Percentiles rank a stretch among this genome's conserved stretches.
Conservation (phyloP, 2,113 vertebrate genomes). For the Solea senegalensis region DNA sequence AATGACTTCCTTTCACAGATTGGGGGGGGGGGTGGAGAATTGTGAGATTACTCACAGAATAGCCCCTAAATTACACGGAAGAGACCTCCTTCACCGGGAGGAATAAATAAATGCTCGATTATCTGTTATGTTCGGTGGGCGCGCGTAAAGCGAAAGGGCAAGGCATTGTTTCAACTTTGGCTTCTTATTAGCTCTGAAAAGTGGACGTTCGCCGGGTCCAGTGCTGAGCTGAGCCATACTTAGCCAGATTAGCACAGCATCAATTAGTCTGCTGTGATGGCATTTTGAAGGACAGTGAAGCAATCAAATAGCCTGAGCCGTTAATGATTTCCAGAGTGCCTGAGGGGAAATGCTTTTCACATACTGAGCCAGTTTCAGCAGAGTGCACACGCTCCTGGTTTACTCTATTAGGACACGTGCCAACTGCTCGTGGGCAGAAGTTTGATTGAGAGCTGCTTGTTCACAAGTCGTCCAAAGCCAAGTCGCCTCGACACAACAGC, state of each 20-base stretch:
- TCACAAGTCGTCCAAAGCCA: constrained; percentile 64
- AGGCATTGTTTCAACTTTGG: constrained; percentile 34
- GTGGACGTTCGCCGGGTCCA: constrained; percentile 64
- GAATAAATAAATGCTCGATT: constrained; percentile 42
- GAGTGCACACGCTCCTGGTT: constrained; percentile 26
- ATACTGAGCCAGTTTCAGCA: constrained; percentile 41
- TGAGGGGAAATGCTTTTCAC: constrained; percentile 41
- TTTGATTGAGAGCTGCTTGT: constrained; percentile 55
- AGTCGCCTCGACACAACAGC: constrained; percentile 71
- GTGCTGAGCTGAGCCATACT: constrained; percentile 48
- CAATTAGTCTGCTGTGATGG: constrained; percentile 66
- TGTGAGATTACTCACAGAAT: constrained; percentile 18
- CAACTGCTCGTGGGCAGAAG: constrained; percentile 34
- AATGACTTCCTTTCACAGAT: constrained; percentile 30
- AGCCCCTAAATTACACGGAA: constrained; percentile 9
- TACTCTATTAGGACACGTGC: constrained; percentile 11
- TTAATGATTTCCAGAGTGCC: constrained; percentile 59
- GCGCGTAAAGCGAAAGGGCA: constrained; percentile 31
- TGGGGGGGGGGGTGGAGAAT: constrained; percentile 19
- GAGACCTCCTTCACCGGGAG: constrained; percentile 7
- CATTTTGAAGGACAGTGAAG: constrained; percentile 68
- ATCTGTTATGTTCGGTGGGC: constrained; percentile 11
- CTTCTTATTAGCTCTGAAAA: constrained; percentile 47
- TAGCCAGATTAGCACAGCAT: constrained; percentile 61
- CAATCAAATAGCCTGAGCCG: constrained; percentile 65